Conservation (phyloP, 2,113 vertebrate species). For the Asarcornis scutulata region DNA sequence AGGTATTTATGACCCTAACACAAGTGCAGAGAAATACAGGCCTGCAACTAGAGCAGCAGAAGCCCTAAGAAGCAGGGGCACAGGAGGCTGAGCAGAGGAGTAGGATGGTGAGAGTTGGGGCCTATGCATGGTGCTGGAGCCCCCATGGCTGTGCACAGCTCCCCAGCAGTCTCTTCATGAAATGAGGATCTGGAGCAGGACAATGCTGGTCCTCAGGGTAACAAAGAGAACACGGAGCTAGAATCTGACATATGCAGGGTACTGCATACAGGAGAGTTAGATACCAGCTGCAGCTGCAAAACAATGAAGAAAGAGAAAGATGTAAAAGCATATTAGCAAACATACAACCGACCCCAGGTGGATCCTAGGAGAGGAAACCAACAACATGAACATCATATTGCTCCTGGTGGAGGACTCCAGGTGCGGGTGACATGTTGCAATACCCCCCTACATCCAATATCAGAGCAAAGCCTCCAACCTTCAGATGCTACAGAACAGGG, state of each 20-base stretch:
- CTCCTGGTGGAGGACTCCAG: not conserved
- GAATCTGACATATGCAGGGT: not conserved
- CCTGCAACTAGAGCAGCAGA: not conserved
- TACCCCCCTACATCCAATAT: not conserved
- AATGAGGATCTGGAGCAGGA: not conserved
- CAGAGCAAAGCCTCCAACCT: not conserved
- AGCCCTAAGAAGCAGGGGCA: fast-evolving
- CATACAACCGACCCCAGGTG: not conserved
- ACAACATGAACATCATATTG: not conserved
- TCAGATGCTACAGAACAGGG: fast-evolving
- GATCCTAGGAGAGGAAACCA: not conserved
- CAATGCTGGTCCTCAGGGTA: not conserved
- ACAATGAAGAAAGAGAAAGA: not conserved
- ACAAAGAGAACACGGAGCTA: not conserved
- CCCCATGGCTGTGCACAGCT: not conserved
- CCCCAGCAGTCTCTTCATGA: not conserved
- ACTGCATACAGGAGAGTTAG: fast-evolving
- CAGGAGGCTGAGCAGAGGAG: not conserved
- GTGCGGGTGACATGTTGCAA: fast-evolving
- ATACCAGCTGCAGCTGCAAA: not conserved
- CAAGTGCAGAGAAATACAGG: not conserved
- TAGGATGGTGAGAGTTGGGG: fast-evolving
- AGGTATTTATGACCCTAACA: not conserved
- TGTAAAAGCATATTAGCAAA: not conserved
- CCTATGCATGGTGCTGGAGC: fast-evolving